A percentile compares a stretch with the other conserved stretches of the same genome.
phyloP scores from a whole-genome alignment of 2,797 vertebrate genomes.

The Tangara arthus region DNA sequence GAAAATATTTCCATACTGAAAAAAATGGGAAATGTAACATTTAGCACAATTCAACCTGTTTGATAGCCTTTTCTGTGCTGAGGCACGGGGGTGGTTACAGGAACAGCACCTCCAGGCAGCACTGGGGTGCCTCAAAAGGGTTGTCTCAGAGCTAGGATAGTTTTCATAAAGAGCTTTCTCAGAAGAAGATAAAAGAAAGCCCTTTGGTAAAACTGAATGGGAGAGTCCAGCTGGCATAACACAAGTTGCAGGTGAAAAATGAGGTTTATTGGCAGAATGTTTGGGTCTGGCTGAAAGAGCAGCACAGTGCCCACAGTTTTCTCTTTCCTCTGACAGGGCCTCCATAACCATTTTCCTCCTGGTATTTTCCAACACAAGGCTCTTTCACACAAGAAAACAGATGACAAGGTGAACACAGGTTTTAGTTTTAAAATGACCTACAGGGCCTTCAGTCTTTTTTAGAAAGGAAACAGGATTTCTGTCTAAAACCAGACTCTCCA shows the following conservation, averaged over 20 bases:
- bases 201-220: background rate
- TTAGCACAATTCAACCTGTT: background rate
- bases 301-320: background rate
- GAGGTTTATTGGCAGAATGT: background rate
- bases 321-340: background rate
- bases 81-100: background rate
- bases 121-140: background rate
- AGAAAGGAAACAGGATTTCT: constrained; percentile 24
- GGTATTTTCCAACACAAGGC: background rate
- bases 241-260: constrained; percentile 32
- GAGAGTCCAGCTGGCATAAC: background rate
- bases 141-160: background rate
- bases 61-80: background rate
- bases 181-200: background rate
- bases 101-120: background rate
- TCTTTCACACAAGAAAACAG: background rate
- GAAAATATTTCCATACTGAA: constrained; percentile 1
- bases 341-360: background rate
- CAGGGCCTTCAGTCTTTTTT: background rate
- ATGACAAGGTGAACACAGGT: background rate
- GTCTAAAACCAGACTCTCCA: background rate
- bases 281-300: background rate
- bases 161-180: constrained; percentile 1
- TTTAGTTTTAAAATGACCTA: background rate
- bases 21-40: background rate